Percentiles rank a stretch among this genome's conserved stretches.
Conservation (phyloP, 2,113 vertebrate genomes). For the Embiotoca jacksoni region DNA sequence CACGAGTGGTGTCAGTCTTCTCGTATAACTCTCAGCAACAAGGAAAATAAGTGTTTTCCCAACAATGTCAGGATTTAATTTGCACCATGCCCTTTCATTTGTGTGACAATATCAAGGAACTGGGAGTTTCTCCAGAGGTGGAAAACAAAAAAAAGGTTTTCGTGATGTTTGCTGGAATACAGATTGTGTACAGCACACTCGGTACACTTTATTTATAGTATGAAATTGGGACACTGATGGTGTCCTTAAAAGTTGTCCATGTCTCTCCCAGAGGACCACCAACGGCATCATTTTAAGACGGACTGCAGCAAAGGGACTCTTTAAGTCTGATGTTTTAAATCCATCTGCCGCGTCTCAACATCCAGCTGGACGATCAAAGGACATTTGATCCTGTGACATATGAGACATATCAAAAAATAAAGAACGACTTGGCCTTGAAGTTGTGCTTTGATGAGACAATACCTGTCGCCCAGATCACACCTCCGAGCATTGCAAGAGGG, state of each 20-base stretch:
- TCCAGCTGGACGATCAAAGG: neutral
- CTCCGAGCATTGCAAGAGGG: slow-evolving; percentile 92
- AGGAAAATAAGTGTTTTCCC: neutral
- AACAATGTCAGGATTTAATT: neutral
- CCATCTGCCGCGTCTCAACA: neutral
- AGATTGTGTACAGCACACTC: accelerated
- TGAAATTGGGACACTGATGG: neutral
- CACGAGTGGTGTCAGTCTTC: too few species aligned
- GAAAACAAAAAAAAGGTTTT: neutral
- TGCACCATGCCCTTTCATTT: too few species aligned
- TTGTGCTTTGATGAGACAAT: neutral
- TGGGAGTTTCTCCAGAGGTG: too few species aligned
- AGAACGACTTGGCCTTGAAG: neutral
- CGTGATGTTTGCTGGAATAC: too few species aligned
- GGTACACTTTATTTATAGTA: neutral
- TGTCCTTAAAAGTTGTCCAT: neutral
- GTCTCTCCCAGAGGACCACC: neutral
- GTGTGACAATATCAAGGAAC: too few species aligned
- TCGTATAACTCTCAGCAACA: neutral
- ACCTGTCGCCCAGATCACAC: slow-evolving; percentile 94
- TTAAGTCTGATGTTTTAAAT: neutral
- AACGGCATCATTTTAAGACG: neutral
- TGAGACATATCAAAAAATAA: too few species aligned
- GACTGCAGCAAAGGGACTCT: neutral
- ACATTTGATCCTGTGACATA: neutral